Evolutionary conservation across 2,797 vertebrate species (phyloP), one percentile per base, ranked within the genome.

Genomic region (Diplodus puntazzo): DNA sequence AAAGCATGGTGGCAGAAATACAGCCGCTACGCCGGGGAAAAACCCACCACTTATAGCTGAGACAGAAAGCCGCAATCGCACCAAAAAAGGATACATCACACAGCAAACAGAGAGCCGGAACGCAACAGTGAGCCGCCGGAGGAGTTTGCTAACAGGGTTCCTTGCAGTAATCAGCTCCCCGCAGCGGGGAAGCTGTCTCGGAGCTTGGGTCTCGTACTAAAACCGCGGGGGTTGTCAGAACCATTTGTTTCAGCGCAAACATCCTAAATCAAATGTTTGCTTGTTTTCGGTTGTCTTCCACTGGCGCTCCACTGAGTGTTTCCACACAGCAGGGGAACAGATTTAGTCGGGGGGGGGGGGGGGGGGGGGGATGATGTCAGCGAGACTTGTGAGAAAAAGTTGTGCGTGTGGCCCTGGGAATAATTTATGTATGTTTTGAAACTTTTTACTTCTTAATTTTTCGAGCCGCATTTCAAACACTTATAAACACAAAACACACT

Each of bases 201-300:
- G 54, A 84, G 76, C 79, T 69, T 4, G 64, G 73, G 73, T 85
- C 83, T 73, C 79, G 82, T 63, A 72, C 75, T 80, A 59, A 74
- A 87, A 67, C 90, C 90, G 85, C 80, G 55, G 89, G 89, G 80
- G 86, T 62, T 81, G 59, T 77, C 74, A 62, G 76, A 77, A 43
- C 75, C 75, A 83, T 88, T 93, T 86, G 85, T 91, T 88, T 83
- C 66, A 78, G 79, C 11, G 66, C 81, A 91, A 89, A 91, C 84
- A 88, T 75, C 70, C 69, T 74, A 84, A 91, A 89, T 91, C 85
- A 89, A 88, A 81, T 79, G 75, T 90, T 87, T 90, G 87, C 81
- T 85, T 79, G 57, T 58, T 60, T 63, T 61, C 60, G 62, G 14
- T 71, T 78, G 68, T 62, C 34, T 72, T 39, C 61, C 71, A 64